Conservation (phyloP, 2,888 invertebrate species). For the Sepiola atlantica region DNA sequence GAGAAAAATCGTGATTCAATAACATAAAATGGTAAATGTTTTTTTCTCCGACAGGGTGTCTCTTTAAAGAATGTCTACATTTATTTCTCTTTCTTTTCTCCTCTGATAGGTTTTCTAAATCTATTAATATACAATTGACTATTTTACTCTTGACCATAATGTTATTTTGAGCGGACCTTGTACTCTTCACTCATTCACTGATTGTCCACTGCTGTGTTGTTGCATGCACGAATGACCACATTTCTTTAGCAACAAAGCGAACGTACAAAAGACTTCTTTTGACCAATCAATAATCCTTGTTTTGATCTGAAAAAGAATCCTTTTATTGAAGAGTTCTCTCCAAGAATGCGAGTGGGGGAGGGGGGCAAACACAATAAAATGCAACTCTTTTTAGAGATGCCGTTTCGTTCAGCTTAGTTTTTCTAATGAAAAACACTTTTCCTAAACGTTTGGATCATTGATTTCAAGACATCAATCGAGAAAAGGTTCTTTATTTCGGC, state of each 20-base stretch:
- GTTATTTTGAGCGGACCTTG: not conserved
- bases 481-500: not conserved
- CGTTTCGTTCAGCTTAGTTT: not conserved
- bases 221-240: not conserved
- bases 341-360: no score
- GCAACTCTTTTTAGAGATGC: not conserved
- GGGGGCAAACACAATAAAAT: not conserved
- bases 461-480: not conserved
- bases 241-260: not conserved
- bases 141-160: not conserved
- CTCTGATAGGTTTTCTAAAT: not conserved
- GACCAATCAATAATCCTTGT: slow-evolving; percentile 21
- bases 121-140: not conserved
- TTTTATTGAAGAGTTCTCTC: not conserved
- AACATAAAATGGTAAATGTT: not conserved
- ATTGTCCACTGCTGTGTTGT: not conserved
- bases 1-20: not conserved
- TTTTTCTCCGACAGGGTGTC: not conserved
- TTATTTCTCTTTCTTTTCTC: not conserved
- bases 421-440: slow-evolving; percentile 32
- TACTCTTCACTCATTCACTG: slow-evolving; percentile 32
- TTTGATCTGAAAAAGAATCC: slow-evolving; percentile 32
- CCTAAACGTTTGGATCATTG: slow-evolving; percentile 19
- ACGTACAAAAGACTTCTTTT: slow-evolving; percentile 15
- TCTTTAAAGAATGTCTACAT: not conserved